A percentile compares a stretch with the other conserved stretches of the same genome.
Evolutionary conservation across 2,888 invertebrate genomes (phyloP).

Genomic region (Criorhina ranunculi): DNA sequence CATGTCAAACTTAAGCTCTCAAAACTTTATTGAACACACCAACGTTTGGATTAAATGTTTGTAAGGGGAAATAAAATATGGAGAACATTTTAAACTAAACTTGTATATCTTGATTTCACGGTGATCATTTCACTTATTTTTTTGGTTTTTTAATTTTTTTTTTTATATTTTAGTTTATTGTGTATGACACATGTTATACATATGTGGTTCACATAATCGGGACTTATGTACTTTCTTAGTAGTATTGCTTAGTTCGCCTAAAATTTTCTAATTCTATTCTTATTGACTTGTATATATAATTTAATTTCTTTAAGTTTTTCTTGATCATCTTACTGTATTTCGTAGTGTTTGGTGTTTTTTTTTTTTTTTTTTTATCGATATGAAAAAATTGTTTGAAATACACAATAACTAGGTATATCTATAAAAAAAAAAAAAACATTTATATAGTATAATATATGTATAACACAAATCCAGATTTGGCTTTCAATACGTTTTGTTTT

Average conservation of each 20-base stretch:
- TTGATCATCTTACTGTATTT: slow-evolving; percentile 69
- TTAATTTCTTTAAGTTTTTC: slow-evolving; percentile 47
- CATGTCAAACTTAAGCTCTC: neutral
- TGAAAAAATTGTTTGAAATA: slow-evolving; percentile 66
- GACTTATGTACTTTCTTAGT: slow-evolving; percentile 59
- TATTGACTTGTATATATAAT: slow-evolving; percentile 66
- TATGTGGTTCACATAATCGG: slow-evolving; percentile 71
- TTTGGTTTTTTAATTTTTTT: too few species aligned
- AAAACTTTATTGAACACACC: slow-evolving; percentile 5
- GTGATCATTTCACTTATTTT: slow-evolving; percentile 50
- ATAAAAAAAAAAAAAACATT: too few species aligned
- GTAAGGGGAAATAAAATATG: slow-evolving; percentile 1
- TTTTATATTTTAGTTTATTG: slow-evolving; percentile 61
- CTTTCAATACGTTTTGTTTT: slow-evolving; percentile 50
- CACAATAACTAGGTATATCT: slow-evolving; percentile 68
- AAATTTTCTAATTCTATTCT: slow-evolving; percentile 71
- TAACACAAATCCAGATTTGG: slow-evolving; percentile 71
- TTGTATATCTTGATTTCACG: slow-evolving; percentile 22
- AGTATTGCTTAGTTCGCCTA: slow-evolving; percentile 73
- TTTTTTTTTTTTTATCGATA: slow-evolving; percentile 65
- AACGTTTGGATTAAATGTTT: neutral
- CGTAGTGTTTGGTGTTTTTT: slow-evolving; percentile 68
- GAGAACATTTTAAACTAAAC: slow-evolving; percentile 10
- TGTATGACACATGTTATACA: slow-evolving; percentile 73
- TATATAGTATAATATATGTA: slow-evolving; percentile 47